Base-by-base conservation (phyloP, 2,888 invertebrate genomes). In the Idaea biselata region DNA sequence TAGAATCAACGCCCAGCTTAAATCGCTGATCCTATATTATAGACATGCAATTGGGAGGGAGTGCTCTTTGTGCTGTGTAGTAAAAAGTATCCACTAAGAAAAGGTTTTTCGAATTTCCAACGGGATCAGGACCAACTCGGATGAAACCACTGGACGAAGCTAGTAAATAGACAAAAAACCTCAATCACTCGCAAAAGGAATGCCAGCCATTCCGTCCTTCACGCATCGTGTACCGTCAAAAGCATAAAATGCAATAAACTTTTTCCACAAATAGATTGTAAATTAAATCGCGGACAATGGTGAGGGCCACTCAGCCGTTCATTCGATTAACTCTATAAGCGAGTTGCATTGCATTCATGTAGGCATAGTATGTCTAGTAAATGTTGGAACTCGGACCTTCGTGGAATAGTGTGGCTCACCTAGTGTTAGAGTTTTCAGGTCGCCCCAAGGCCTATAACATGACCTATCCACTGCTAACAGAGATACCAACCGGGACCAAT, bases 241-340 rank as follows among this genome's bases (percentile, higher is more conserved):
- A 44, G 44, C 44, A 44, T 14, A 44, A 44, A 44, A 44, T 44
- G 44, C 44, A 44, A 44, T 44, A 44, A 44, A 44, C 44, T 44
- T 44, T 44, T 44, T 59, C 63, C 54, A 61, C 64, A 64, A 67
- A 67, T 62, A 69, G 66, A 60, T 59, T 60, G 64, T 59, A 56
- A 62, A 68, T 65, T 63, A 64, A 60, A 55, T 31, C 60, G 16
- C 58, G 57, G 64, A 73, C 72, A 73, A 73, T 72, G 72, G 66
- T 62, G 62, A 62, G 73, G 72, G 55, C 60, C 77, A 70, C 64
- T 74, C 68, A 63, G 55, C 73, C 75, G 66, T 74, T 65, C 58
- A 72, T 76, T 77, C 74, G 70, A 76, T 77, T 78, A 75, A 64
- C 66, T 69, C 55, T 64, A 62, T 68, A 68, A 68, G 63, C 62